phyloP scores from a whole-genome alignment of 2,888 invertebrate genomes.

The Polyommatus iphigenia region DNA sequence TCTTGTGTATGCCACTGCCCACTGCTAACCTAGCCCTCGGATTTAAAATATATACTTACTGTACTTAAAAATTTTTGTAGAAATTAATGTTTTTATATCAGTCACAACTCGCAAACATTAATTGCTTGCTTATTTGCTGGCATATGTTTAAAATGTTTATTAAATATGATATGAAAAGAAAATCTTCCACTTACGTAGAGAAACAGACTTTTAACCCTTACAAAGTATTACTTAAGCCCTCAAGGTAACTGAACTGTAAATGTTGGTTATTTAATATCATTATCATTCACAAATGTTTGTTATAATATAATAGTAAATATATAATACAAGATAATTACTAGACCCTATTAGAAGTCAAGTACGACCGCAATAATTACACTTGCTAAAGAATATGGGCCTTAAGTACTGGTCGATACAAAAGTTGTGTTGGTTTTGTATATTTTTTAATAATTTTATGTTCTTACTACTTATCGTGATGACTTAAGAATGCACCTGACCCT shows the following conservation, averaged over 20 bases:
- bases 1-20: not conserved
- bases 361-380: conserved; percentile 59
- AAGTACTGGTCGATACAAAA: conserved; percentile 47
- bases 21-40: not conserved
- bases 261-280: conserved; percentile 10
- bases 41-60: not conserved
- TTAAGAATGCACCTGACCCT: too few relatives aligned
- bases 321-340: conserved; percentile 44
- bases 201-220: not conserved
- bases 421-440: conserved; percentile 24
- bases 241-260: conserved; percentile 1
- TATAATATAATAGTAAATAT: conserved; percentile 34
- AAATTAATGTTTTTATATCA: too few relatives aligned
- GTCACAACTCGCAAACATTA: too few relatives aligned
- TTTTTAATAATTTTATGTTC: not conserved
- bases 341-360: conserved; percentile 58
- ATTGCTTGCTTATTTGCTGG: too few relatives aligned
- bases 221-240: not conserved
- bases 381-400: conserved; percentile 53
- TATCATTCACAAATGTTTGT: conserved; percentile 40
- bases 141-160: too few relatives aligned
- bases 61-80: too few relatives aligned
- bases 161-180: not conserved
- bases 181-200: not conserved
- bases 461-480: not conserved